These are phyloP conservation scores for Pseudomyrmex dendroicus DNA, from an alignment of 1,140 invertebrate species.

Conservation along the genomic window DNA sequence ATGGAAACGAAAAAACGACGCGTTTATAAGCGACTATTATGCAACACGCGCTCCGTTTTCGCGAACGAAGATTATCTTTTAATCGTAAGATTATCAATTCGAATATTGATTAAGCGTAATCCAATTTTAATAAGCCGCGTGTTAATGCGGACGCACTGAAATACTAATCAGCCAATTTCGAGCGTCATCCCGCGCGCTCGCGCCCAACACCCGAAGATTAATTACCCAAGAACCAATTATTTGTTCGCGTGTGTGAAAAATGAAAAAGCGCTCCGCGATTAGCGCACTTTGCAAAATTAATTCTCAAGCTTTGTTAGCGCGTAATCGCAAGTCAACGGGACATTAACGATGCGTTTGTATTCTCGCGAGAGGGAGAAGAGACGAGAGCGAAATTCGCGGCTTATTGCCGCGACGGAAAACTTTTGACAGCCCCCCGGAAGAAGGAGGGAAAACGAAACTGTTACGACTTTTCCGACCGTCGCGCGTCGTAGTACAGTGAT, in stretches of 20 bases:
- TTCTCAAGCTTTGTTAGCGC: conserved; percentile 48
- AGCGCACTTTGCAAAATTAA: conserved; percentile 53
- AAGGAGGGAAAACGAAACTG: not conserved
- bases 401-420: conserved; percentile 24
- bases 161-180: conserved; percentile 39
- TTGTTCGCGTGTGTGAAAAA: conserved; percentile 52
- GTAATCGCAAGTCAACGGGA: conserved; percentile 46
- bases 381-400: conserved; percentile 17
- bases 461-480: conserved; percentile 21
- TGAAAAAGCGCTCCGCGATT: conserved; percentile 7
- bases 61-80: conserved; percentile 4
- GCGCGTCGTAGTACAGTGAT: not conserved
- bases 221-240: conserved; percentile 55
- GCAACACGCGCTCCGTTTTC: not conserved
- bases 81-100: conserved; percentile 48
- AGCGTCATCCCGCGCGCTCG: not conserved
- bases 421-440: conserved; percentile 25
- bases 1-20: no score
- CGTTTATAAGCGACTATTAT: not conserved
- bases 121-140: conserved; percentile 34
- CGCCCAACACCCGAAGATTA: conserved; percentile 37
- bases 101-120: conserved; percentile 38
- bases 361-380: not conserved
- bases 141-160: conserved; percentile 17
- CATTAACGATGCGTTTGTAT: conserved; percentile 26